Evolutionary conservation across 2,113 vertebrate genomes (phyloP), one percentile per base, ranked within the genome.

Genomic region (Acanthochromis polyacanthus): DNA sequence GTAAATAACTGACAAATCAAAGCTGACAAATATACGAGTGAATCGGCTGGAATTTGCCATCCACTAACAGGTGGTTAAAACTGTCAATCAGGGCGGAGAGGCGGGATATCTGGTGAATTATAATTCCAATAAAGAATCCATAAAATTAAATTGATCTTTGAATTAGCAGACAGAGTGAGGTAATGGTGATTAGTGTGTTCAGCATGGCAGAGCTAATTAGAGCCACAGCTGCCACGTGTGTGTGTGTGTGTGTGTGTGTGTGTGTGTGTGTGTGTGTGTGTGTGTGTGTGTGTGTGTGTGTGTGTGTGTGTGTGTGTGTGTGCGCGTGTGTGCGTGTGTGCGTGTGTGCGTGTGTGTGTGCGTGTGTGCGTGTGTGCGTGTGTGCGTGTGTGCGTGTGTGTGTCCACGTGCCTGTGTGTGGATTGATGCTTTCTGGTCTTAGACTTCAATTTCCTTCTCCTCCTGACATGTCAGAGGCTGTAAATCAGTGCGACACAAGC

Each of bases 101-200:
- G 89, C 68, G 81, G 84, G 84, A 66, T 68, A 45, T 78, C 71
- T 40, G 56, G 16, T 93, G 84, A 92, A 66, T 91, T 93, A 90
- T 89, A 87, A 89, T 92, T 87, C 88, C 88, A 91, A 93, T 91
- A 91, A 92, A 93, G 84, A 92, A 92, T 93, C 89, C 88, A 92
- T 93, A 90, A 93, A 93, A 91, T 83, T 81, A 90, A 91, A 93
- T 93, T 89, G 92, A 93, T 93, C 84, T 90, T 81, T 91, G 88
- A 92, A 93, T 93, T 93, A 92, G 88, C 89, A 91, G 89, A 92
- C 84, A 92, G 89, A 87, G 87, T 71, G 75, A 88, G 77, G 86
- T 87, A 87, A 90, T 88, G 83, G 87, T 92, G 89, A 91, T 92
- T 87, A 91, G 91, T 91, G 92, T 90, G 89, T 91, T 89, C 88